These are phyloP conservation scores for Drosophila greeni DNA, from an alignment of 2,888 invertebrate genomes.

Conservation along the genomic window DNA sequence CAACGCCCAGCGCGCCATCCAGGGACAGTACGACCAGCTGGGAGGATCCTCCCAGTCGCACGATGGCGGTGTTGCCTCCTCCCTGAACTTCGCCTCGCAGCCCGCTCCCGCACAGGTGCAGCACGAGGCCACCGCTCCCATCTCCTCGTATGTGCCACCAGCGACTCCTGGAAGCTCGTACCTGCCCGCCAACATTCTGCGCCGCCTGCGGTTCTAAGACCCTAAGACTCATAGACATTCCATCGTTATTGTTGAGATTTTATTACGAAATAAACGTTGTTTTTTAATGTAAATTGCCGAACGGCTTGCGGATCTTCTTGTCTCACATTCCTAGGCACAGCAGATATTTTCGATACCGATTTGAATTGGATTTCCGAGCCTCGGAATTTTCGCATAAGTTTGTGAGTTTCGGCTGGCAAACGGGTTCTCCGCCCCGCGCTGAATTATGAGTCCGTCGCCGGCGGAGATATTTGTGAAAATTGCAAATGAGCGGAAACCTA, in stretches of 20 bases:
- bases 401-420: slow-evolving; percentile 38
- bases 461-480: slow-evolving; percentile 54
- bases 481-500: slow-evolving; percentile 57
- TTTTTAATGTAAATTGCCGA: slow-evolving; percentile 45
- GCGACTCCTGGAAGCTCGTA: slow-evolving; percentile 63
- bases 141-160: slow-evolving; percentile 59
- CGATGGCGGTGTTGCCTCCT: slow-evolving; percentile 72
- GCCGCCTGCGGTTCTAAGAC: slow-evolving; percentile 60
- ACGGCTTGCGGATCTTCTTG: slow-evolving; percentile 37
- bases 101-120: slow-evolving; percentile 44
- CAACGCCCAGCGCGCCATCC: slow-evolving; percentile 74
- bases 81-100: slow-evolving; percentile 70
- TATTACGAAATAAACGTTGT: slow-evolving; percentile 59
- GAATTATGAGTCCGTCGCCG: slow-evolving; percentile 50
- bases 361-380: slow-evolving; percentile 48
- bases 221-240: slow-evolving; percentile 15
- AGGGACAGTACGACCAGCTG: slow-evolving; percentile 71
- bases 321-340: slow-evolving; percentile 32
- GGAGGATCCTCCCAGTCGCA: slow-evolving; percentile 61
- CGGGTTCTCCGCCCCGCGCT: slow-evolving; percentile 54
- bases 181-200: slow-evolving; percentile 67
- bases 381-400: slow-evolving; percentile 29
- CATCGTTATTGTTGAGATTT: slow-evolving; percentile 53
- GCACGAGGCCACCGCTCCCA: slow-evolving; percentile 45
- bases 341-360: slow-evolving; percentile 34